Evolutionary conservation across 1,140 invertebrate genomes (phyloP).

Genomic region (Zophobas atratus): DNA sequence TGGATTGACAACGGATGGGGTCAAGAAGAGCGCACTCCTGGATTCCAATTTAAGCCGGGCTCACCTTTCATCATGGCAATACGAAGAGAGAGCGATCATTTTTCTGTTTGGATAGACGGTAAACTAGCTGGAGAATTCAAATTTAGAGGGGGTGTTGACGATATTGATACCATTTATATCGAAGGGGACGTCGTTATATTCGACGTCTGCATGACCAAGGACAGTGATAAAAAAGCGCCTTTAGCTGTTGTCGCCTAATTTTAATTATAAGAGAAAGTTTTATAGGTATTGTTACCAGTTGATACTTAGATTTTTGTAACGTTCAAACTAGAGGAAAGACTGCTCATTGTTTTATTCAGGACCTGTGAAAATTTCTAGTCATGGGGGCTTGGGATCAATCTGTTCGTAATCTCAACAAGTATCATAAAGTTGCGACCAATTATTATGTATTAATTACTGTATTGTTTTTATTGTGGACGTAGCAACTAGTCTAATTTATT

Average conservation of each 20-base stretch:
- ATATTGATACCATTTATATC: slow-evolving; percentile 69
- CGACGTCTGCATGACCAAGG: neutral
- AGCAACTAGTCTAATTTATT: too few relatives aligned
- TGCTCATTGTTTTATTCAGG: too few relatives aligned
- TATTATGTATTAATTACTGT: too few relatives aligned
- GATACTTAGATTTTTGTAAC: too few relatives aligned
- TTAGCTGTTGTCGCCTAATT: neutral
- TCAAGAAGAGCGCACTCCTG: slow-evolving; percentile 68
- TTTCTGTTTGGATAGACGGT: slow-evolving; percentile 69
- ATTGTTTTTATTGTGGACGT: too few relatives aligned
- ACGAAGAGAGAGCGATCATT: slow-evolving; percentile 62
- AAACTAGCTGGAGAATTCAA: slow-evolving; percentile 68
- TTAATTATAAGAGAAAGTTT: neutral
- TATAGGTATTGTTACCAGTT: too few relatives aligned
- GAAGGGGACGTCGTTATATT: slow-evolving; percentile 67
- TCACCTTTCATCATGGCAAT: slow-evolving; percentile 67
- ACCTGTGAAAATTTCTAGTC: too few relatives aligned
- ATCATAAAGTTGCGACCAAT: too few relatives aligned
- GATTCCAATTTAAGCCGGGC: slow-evolving; percentile 69
- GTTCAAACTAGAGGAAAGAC: too few relatives aligned
- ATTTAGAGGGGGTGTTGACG: slow-evolving; percentile 60
- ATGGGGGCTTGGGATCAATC: too few relatives aligned
- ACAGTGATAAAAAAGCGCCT: neutral
- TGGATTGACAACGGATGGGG: slow-evolving; percentile 70
- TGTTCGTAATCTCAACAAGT: too few relatives aligned